phyloP scores from a whole-genome alignment of 2,113 vertebrate genomes.

The Hylia prasina region DNA sequence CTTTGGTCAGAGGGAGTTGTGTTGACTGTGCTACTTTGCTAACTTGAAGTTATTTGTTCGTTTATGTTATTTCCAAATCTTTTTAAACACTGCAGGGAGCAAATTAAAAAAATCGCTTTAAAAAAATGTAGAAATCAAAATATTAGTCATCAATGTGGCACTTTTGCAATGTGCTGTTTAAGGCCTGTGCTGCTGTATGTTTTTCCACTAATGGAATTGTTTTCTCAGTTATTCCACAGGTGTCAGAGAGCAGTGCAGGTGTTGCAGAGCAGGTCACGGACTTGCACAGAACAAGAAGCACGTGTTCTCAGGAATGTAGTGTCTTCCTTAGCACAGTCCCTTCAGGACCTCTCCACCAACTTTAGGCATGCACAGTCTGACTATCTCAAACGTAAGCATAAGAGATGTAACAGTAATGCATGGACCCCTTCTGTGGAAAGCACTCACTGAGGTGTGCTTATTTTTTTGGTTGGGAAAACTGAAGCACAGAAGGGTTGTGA shows the following conservation, averaged over 20 bases:
- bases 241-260: slow-evolving; percentile 91
- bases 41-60: not conserved
- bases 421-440: not conserved
- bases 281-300: slow-evolving; percentile 90
- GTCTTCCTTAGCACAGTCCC: slow-evolving; percentile 89
- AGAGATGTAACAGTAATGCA: not conserved
- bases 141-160: not conserved
- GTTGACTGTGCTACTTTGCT: not conserved
- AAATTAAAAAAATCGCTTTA: not conserved
- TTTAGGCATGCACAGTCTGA: slow-evolving; percentile 93
- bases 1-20: not conserved
- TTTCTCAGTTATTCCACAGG: slow-evolving; percentile 91
- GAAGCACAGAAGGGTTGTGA: not conserved
- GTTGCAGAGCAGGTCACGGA: slow-evolving; percentile 83
- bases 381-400: slow-evolving; percentile 92
- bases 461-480: not conserved
- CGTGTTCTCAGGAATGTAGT: slow-evolving; percentile 90
- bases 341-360: slow-evolving; percentile 91
- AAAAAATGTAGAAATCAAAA: not conserved
- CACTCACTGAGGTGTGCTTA: not conserved
- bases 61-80: not conserved
- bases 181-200: not conserved
- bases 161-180: not conserved
- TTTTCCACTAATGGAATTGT: not conserved
- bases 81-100: not conserved